A percentile compares a stretch with the other conserved stretches of the same genome.
phyloP scores from a whole-genome alignment of 2,797 vertebrate species.

The Octomys mimax region DNA sequence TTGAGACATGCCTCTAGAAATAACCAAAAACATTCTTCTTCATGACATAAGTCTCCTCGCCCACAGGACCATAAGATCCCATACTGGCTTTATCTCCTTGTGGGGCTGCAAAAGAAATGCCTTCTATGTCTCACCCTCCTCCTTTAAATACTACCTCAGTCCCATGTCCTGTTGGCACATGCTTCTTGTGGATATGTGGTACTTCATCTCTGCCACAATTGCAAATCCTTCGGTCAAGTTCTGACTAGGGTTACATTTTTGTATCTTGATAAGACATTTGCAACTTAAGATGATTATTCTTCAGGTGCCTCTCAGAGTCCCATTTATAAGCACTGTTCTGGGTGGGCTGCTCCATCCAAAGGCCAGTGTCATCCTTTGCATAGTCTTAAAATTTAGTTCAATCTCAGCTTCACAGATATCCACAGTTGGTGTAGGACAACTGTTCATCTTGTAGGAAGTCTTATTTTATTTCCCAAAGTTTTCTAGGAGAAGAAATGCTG shows the following conservation, averaged over 20 bases:
- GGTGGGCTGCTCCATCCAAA: not conserved
- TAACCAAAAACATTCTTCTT: not conserved
- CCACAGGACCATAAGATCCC: not conserved
- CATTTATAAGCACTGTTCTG: not conserved
- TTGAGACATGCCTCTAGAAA: conserved; percentile 18
- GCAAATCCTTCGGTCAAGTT: not conserved
- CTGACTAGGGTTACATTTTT: not conserved
- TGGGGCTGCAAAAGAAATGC: not conserved
- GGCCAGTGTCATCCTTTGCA: not conserved
- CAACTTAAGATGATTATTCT: not conserved
- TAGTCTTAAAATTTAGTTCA: conserved; percentile 36
- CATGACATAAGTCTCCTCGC: not conserved
- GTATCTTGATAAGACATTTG: not conserved
- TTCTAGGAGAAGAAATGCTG: not conserved
- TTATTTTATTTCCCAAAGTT: conserved; percentile 21
- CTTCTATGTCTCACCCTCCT: not conserved
- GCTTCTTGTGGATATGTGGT: not conserved
- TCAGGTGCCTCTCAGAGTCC: not conserved
- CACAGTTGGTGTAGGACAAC: not conserved
- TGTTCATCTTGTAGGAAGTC: not conserved
- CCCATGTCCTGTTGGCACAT: not conserved
- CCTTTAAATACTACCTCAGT: not conserved
- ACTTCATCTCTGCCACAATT: not conserved
- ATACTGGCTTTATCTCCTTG: not conserved
- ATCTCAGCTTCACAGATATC: not conserved